A percentile compares a stretch with the other conserved stretches of the same genome.
Evolutionary conservation across 2,113 vertebrate species (phyloP).

Genomic region (Bucco capensis): DNA sequence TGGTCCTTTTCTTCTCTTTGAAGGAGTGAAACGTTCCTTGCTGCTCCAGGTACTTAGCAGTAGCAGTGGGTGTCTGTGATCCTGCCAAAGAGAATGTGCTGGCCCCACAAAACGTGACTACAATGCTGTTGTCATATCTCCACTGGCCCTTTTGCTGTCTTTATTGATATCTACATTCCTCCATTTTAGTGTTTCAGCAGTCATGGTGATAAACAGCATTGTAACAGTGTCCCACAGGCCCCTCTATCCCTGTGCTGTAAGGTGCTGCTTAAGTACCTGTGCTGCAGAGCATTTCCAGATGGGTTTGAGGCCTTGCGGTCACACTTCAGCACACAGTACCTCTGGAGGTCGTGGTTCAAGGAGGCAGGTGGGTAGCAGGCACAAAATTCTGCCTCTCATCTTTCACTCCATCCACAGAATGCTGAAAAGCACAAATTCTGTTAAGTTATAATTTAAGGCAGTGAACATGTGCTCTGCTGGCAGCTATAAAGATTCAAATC

Average conservation of each 20-base stretch:
- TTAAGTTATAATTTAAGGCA: constrained; percentile 83
- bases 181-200: constrained; percentile 3
- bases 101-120: not conserved
- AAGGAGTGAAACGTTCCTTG: not conserved
- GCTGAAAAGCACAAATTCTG: constrained; percentile 70
- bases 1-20: not conserved
- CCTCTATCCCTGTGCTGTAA: not conserved
- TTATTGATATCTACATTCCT: not conserved
- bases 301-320: not conserved
- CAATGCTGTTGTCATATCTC: not conserved
- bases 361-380: constrained; percentile 38
- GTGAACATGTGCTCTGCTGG: constrained; percentile 82
- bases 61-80: not conserved
- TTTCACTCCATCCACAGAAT: constrained; percentile 53
- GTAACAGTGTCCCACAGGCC: not conserved
- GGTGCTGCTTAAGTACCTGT: not conserved
- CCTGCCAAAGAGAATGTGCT: not conserved
- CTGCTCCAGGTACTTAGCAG: not conserved
- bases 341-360: not conserved
- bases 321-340: not conserved
- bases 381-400: not conserved
- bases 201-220: not conserved
- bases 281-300: not conserved
- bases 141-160: not conserved
- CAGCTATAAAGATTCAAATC: constrained; percentile 84